These are phyloP conservation scores for Hartigia nigra DNA, from an alignment of 2,888 invertebrate species.

Conservation along the genomic window DNA sequence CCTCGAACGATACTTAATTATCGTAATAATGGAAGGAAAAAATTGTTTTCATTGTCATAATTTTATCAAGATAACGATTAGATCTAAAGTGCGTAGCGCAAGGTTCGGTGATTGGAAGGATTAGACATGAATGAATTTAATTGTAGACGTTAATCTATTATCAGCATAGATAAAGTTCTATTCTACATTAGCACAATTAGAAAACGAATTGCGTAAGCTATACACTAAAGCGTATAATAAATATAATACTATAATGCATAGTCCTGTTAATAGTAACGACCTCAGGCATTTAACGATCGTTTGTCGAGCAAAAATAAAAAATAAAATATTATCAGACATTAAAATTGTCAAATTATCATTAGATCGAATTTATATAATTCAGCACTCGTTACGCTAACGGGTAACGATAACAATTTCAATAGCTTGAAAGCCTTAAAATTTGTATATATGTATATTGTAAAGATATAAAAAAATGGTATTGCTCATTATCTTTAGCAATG, in stretches of 20 bases:
- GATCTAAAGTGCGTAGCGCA: background rate
- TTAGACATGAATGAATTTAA: background rate
- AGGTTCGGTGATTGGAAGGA: background rate
- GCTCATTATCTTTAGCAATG: background rate
- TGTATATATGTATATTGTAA: slow-evolving; percentile 4
- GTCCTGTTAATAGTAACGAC: background rate
- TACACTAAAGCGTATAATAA: background rate
- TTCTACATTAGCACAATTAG: background rate
- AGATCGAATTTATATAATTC: background rate
- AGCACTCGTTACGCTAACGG: background rate
- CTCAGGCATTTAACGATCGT: background rate
- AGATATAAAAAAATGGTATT: slow-evolving; percentile 1
- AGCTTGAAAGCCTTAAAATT: slow-evolving; percentile 11
- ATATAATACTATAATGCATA: slow-evolving; percentile 8
- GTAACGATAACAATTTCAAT: slow-evolving; percentile 12
- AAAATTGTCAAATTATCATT: background rate
- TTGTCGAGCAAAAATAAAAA: background rate
- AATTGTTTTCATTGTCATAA: background rate
- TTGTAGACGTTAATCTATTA: background rate
- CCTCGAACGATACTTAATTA: background rate
- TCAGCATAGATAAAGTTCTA: background rate
- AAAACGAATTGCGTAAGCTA: background rate
- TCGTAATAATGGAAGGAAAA: background rate
- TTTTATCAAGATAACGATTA: background rate
- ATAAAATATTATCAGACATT: background rate